Evolutionary conservation across 1,140 invertebrate species (phyloP).

Genomic region (Helicoverpa armigera): DNA sequence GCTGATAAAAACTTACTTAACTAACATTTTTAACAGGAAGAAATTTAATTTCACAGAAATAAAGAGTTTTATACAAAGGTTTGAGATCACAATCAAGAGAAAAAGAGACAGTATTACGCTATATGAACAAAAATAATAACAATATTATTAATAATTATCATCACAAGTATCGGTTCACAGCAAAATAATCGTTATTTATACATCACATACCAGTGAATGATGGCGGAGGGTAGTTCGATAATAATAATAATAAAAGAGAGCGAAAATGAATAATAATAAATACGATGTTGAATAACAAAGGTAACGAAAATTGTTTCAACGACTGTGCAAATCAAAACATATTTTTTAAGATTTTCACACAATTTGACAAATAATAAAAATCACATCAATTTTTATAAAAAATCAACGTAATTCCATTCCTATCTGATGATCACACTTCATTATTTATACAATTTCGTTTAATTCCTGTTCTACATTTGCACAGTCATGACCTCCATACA

Average conservation of each 20-base stretch:
- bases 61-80: slow-evolving; percentile 45
- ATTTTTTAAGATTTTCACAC: neutral
- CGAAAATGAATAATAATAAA: slow-evolving; percentile 45
- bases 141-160: slow-evolving; percentile 54
- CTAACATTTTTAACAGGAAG: slow-evolving; percentile 58
- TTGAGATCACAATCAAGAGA: slow-evolving; percentile 63
- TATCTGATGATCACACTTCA: neutral
- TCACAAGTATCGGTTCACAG: slow-evolving; percentile 71
- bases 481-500: slow-evolving; percentile 49
- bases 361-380: neutral
- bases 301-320: slow-evolving; percentile 36
- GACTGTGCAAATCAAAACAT: slow-evolving; percentile 43
- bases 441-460: neutral
- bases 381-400: slow-evolving; percentile 37
- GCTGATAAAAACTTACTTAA: slow-evolving; percentile 64
- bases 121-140: slow-evolving; percentile 56
- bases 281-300: slow-evolving; percentile 20
- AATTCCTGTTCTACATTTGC: slow-evolving; percentile 37
- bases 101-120: slow-evolving; percentile 61
- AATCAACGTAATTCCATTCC: slow-evolving; percentile 16
- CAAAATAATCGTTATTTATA: slow-evolving; percentile 57
- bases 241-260: slow-evolving; percentile 28
- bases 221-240: slow-evolving; percentile 49
- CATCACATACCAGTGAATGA: slow-evolving; percentile 49
- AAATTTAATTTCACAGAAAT: slow-evolving; percentile 49